These are phyloP conservation scores for Drosophila willistoni DNA, from an alignment of 1,140 invertebrate genomes.

Conservation along the genomic window DNA sequence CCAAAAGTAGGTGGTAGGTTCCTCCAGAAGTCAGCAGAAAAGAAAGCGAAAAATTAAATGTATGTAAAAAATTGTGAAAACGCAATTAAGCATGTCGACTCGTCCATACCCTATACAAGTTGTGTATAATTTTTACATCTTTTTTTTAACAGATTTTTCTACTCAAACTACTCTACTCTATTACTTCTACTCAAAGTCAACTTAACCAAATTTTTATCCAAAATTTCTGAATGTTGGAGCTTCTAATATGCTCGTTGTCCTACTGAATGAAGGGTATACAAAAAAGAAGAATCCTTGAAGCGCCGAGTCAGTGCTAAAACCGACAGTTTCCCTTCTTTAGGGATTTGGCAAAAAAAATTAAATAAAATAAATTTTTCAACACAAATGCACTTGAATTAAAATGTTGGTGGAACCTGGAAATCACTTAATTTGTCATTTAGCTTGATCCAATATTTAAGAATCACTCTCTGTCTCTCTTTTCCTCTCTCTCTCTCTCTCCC, in stretches of 20 bases:
- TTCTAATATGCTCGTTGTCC: no score
- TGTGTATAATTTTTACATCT: no score
- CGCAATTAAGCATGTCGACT: neutral
- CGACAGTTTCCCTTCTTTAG: no score
- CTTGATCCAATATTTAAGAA: neutral
- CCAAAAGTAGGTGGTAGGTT: conserved; percentile 21
- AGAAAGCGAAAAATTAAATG: neutral
- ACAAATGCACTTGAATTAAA: neutral
- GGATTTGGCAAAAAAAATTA: no score
- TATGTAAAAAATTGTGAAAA: neutral
- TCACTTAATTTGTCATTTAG: conserved; percentile 4
- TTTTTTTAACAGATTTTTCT: no score
- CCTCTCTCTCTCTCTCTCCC: neutral
- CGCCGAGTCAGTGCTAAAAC: no score
- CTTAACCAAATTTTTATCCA: no score
- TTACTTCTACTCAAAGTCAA: no score
- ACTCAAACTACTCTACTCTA: no score
- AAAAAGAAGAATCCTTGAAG: no score
- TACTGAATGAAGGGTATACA: no score
- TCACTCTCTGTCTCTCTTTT: neutral
- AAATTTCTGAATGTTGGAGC: no score
- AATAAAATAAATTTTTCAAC: neutral
- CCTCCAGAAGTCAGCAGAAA: conserved; percentile 15
- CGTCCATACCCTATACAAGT: neutral
- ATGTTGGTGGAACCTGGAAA: neutral